Evolutionary conservation across 2,113 vertebrate genomes (phyloP), one percentile per base, ranked within the genome.

Genomic region (Mesoclemmys tuberculata): DNA sequence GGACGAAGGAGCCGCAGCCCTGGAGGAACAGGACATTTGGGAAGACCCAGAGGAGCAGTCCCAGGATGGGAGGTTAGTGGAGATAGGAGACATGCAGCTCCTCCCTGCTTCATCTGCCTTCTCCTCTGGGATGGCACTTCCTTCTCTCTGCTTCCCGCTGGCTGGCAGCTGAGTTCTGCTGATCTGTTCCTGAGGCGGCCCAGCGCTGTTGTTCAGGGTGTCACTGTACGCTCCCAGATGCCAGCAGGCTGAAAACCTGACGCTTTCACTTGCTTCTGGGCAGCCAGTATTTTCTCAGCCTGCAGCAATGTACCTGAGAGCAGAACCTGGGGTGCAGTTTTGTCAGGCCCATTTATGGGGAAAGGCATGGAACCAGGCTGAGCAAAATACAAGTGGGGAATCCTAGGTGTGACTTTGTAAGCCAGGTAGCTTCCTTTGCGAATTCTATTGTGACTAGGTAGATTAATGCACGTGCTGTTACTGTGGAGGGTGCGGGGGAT

Each of bases 181-280:
- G 4, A 56, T 38, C 29, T 24, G 38, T 14, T 75, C 2, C 7
- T 12, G 26, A 38, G 31, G 3, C 44, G 11, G 0, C 0, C 4
- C 52, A 14, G 41, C 55, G 27, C 8, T 58, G 79, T 14, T 83
- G 52, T 56, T 3, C 35, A 10, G 80, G n/a, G 3, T 2, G 22
- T 26, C n/a, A 82, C 24, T n/a, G 35, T 86, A 74, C 35, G 27
- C 38, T 18, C n/a, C 64, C 26, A 31, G 83, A 61, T 48, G 74
- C 51, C 54, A 82, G 24, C 27, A 78, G 29, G 13, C 19, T 29
- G 38, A 27, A 6, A 55, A 13, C 54, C 35, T 1, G 1, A 51
- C 82, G 64, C 14, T 44, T 88, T 91, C 0, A 1, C 2, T 56
- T 80, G 10, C 35, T 71, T 38, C n/a, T 71, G 64, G 64, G 64